Conservation (phyloP, 2,113 vertebrate genomes). For the Clarias macrocephalus region DNA sequence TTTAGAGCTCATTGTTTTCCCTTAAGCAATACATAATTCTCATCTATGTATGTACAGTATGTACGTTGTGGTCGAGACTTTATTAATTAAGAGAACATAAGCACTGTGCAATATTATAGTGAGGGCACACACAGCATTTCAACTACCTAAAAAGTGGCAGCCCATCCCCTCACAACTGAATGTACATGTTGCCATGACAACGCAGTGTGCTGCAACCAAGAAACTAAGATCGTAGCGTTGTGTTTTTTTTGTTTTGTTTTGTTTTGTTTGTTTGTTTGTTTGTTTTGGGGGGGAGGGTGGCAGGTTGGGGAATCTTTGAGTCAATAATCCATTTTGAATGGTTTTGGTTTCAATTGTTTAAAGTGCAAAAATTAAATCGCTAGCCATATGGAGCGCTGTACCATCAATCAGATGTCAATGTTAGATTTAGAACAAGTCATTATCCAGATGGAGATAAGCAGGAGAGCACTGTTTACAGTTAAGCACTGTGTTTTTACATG, state of each 20-base stretch:
- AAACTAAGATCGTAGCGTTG: constrained; percentile 54
- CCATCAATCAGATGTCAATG: constrained; percentile 35
- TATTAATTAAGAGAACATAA: constrained; percentile 67
- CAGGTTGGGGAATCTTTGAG: neutral
- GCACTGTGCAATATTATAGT: constrained; percentile 71
- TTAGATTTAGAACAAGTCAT: constrained; percentile 37
- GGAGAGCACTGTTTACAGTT: constrained; percentile 58
- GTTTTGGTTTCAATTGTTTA: constrained; percentile 5
- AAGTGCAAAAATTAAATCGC: constrained; percentile 50
- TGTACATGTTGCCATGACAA: constrained; percentile 66
- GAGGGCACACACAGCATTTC: constrained; percentile 62
- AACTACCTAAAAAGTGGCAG: constrained; percentile 67
- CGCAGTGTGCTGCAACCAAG: constrained; percentile 62
- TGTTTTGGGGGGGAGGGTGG: neutral
- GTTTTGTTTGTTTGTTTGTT: too few relatives aligned
- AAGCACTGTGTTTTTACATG: constrained; percentile 58
- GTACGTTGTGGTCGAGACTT: constrained; percentile 36
- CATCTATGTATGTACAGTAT: neutral
- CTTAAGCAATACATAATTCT: constrained; percentile 70
- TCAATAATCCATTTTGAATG: constrained; percentile 20
- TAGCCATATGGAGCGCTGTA: constrained; percentile 54
- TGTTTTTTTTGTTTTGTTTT: too few relatives aligned
- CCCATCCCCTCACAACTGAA: constrained; percentile 62
- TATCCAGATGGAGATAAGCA: constrained; percentile 47
- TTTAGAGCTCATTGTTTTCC: constrained; percentile 35